Base-by-base conservation (phyloP, 35 echinoderm and acorn worm species). In the Lytechinus variegatus region DNA sequence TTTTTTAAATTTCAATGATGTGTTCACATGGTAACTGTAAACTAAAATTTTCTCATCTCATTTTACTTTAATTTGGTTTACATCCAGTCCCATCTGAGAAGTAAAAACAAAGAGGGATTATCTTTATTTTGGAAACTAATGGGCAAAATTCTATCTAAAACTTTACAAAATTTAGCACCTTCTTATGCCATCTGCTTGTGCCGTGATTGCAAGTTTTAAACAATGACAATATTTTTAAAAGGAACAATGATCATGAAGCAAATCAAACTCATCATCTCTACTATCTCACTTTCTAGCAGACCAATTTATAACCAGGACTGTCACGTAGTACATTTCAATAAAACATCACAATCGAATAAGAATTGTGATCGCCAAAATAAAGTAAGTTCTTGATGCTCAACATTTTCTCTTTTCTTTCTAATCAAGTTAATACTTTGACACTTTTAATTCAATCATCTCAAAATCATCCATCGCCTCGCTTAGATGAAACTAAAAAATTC, bases 341-440 rank as follows among this genome's bases (percentile, higher is more conserved):
- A 44, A 79, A 79, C 3, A 24, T 79, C 66, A 79, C 66, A 79
- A 79, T 79, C n/a, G 0, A 24, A 79, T 24, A 79, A 72, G 61
- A 72, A 79, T 24, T 79, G 66, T 79, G 66, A 79, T 79, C 66
- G 66, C 66, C 66, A n/a, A 79, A 79, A 79, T 79, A n/a, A 79
- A 79, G 66, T 24, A 79, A 79, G 66, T 79, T 16, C 66, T 24
- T 79, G 66, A 79, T 79, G 19, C 66, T 79, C n/a, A 6, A 79
- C n/a, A 79, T 24, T 79, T 71, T 71, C 61, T 71, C 61, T 21
- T 71, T 79, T 24, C 66, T 79, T 79, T 79, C 19, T 24, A 79
- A 79, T 79, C n/a, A 24, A 24, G 19, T 79, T 24, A 79, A 44
- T 24, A 8, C 66, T 24, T 79, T n/a, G 66, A 24, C 66, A 79